These are phyloP conservation scores for Vulpes vulpes DNA, from an alignment of 2,113 vertebrate species.

Conservation along the genomic window DNA sequence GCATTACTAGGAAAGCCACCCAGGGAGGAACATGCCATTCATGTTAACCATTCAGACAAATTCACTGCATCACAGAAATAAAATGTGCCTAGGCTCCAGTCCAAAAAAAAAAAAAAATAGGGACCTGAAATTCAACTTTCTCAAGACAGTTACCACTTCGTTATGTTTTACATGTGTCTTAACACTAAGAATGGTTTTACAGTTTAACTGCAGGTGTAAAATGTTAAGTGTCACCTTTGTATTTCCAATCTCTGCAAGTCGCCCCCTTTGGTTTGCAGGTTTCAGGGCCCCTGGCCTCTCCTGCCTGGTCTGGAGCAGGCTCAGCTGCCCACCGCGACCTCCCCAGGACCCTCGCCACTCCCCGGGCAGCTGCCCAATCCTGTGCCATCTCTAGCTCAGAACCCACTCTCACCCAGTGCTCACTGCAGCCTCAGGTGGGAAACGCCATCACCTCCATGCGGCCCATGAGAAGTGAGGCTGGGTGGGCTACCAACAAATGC, in stretches of 20 bases:
- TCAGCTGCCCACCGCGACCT: accelerated
- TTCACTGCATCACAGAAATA: neutral
- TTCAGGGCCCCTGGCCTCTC: neutral
- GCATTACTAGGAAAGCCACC: neutral
- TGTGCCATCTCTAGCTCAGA: neutral
- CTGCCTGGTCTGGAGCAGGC: neutral
- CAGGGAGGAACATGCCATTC: neutral
- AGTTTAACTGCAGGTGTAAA: conserved; percentile 21
- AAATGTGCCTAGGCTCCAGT: neutral
- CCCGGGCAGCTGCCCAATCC: neutral
- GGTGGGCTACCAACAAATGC: neutral
- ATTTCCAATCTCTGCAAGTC: neutral
- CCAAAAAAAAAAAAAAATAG: neutral
- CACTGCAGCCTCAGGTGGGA: neutral
- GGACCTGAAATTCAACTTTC: neutral
- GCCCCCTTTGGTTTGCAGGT: neutral
- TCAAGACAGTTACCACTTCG: neutral
- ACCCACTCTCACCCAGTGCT: neutral
- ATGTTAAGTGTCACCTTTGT: neutral
- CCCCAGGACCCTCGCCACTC: neutral
- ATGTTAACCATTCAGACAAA: neutral
- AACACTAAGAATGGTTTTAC: neutral
- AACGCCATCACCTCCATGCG: neutral
- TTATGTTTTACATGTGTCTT: neutral
- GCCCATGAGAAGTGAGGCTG: neutral